phyloP scores from a whole-genome alignment of 1,140 invertebrate species.

The Gerris buenoi region DNA sequence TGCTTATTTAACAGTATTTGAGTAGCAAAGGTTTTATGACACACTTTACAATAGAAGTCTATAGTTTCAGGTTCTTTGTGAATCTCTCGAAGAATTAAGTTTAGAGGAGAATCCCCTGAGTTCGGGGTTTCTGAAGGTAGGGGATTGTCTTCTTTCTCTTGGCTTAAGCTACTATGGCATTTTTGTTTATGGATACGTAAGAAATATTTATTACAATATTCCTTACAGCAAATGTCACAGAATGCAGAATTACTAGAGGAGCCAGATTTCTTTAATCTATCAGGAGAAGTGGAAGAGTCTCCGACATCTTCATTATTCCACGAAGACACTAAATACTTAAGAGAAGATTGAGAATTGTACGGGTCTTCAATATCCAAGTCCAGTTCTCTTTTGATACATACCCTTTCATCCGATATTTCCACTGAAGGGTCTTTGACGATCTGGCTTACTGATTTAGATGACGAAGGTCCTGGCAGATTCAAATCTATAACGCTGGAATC shows the following conservation, averaged over 20 bases:
- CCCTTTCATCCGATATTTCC: constrained; percentile 8
- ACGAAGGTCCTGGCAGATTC: constrained; percentile 14
- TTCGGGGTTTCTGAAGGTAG: constrained; percentile 16
- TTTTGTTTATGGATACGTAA: constrained; percentile 79
- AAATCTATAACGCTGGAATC: background rate
- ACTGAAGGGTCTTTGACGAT: constrained; percentile 5
- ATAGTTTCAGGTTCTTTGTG: constrained; percentile 10
- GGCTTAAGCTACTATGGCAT: constrained; percentile 52
- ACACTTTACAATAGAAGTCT: constrained; percentile 12
- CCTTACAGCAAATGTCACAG: constrained; percentile 87
- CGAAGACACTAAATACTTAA: constrained; percentile 10
- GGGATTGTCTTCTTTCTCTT: constrained; percentile 34
- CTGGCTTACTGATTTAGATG: background rate
- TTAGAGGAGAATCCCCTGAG: constrained; percentile 15
- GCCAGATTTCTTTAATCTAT: constrained; percentile 14
- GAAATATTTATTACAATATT: constrained; percentile 91
- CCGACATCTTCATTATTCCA: constrained; percentile 16
- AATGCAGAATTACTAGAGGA: constrained; percentile 55
- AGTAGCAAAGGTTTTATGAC: constrained; percentile 13
- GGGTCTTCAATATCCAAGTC: constrained; percentile 14
- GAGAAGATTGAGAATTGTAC: constrained; percentile 11
- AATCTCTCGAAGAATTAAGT: constrained; percentile 17
- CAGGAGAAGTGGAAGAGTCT: constrained; percentile 14
- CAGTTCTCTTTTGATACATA: constrained; percentile 14
- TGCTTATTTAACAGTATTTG: constrained; percentile 16